Evolutionary conservation across 2,797 vertebrate species (phyloP).

Genomic region (Sebastes vulpes): DNA sequence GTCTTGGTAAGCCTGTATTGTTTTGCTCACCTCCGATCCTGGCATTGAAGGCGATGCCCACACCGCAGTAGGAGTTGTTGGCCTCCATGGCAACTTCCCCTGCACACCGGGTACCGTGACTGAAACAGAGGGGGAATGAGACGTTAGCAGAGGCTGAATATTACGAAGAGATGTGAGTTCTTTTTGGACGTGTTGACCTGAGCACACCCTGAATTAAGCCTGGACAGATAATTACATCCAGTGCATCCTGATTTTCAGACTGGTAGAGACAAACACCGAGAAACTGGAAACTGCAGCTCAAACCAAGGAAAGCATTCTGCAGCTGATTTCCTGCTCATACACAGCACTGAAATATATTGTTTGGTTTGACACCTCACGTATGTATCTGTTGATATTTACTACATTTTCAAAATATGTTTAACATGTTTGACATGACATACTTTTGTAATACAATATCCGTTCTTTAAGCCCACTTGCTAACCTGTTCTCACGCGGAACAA

Average conservation of each 20-base stretch:
- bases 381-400: background rate
- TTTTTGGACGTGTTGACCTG: constrained; percentile 20
- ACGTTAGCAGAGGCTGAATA: constrained; percentile 43
- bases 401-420: background rate
- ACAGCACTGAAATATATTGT: background rate
- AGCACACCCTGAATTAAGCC: constrained; percentile 12
- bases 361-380: background rate
- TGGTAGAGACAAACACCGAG: background rate
- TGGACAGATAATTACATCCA: constrained; percentile 12
- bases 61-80: constrained; percentile 80
- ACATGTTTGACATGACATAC: background rate
- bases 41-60: constrained; percentile 76
- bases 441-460: background rate
- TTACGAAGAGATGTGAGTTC: constrained; percentile 7
- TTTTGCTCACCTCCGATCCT: constrained; percentile 77
- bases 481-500: background rate
- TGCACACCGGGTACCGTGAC: constrained; percentile 80
- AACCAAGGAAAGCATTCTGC: background rate
- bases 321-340: background rate
- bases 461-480: background rate
- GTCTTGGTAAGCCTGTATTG: constrained; percentile 45
- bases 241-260: constrained; percentile 6
- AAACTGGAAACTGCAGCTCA: background rate
- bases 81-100: constrained; percentile 85
- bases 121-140: constrained; percentile 49